A percentile compares a stretch with the other conserved stretches of the same genome.
phyloP scores from a whole-genome alignment of 2,888 invertebrate genomes.

The Lithodes maja region DNA sequence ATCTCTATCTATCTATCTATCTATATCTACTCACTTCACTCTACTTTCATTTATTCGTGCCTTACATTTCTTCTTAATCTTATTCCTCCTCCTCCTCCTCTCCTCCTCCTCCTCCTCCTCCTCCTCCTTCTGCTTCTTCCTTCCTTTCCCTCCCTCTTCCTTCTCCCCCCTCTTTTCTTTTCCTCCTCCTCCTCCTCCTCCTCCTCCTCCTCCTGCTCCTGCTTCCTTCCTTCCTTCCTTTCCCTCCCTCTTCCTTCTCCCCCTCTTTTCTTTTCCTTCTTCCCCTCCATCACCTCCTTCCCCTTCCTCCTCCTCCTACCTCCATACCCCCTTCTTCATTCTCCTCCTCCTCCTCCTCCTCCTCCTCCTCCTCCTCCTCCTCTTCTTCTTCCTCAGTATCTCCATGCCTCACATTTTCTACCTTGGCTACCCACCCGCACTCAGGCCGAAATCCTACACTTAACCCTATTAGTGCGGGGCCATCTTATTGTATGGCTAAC shows the following conservation, averaged over 20 bases:
- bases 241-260: not conserved
- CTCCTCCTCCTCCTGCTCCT: not conserved
- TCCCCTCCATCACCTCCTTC: no score
- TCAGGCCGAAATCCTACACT: no score
- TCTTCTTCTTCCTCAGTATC: not conserved
- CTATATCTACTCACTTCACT: not conserved
- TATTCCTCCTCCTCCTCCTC: not conserved
- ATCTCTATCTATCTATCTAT: not conserved
- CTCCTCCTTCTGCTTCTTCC: not conserved
- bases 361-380: not conserved
- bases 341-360: not conserved
- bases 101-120: not conserved
- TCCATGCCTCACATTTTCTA: no score
- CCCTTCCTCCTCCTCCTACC: not conserved
- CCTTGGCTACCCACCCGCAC: no score
- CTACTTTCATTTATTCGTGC: not conserved
- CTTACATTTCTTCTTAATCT: not conserved
- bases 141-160: not conserved
- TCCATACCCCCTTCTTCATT: not conserved
- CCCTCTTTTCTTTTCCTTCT: not conserved
- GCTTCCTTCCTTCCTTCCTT: not conserved
- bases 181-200: not conserved
- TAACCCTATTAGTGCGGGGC: no score
- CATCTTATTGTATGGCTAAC: no score
- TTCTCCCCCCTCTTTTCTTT: not conserved